Conservation (phyloP, 2,797 vertebrate genomes). For the Amazona ochrocephala region DNA sequence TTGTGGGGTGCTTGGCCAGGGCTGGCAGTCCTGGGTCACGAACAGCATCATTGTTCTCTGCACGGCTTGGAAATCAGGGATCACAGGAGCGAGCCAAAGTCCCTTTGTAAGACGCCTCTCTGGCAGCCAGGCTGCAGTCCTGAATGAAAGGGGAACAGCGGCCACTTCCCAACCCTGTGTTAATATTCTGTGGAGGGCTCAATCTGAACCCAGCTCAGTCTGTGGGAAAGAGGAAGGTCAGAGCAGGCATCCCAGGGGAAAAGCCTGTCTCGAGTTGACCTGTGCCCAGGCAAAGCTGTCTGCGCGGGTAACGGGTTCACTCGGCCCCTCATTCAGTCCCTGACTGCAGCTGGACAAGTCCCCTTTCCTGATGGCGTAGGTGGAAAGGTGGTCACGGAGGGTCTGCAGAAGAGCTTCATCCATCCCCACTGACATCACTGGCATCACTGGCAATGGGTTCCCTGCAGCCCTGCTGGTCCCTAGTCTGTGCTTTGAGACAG, state of each 20-base stretch:
- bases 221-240: not conserved
- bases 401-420: not conserved
- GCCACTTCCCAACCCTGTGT: not conserved
- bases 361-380: not conserved
- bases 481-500: not conserved
- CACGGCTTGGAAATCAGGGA: not conserved
- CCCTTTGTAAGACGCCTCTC: not conserved
- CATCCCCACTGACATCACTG: not conserved
- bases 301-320: not conserved
- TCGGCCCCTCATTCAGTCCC: rapidly evolving
- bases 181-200: not conserved
- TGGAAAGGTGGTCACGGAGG: rapidly evolving
- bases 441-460: not conserved
- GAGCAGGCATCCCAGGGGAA: not conserved
- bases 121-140: not conserved
- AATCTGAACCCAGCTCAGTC: rapidly evolving
- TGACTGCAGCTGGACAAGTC: not conserved
- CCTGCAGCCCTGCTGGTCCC: rapidly evolving
- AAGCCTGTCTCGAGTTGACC: not conserved
- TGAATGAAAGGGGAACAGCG: not conserved
- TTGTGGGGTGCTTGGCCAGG: not conserved
- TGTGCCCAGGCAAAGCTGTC: not conserved
- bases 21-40: not conserved
- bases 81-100: not conserved
- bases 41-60: not conserved